Evolutionary conservation across 2,797 vertebrate genomes (phyloP).

Genomic region (Gymnocypris eckloni): DNA sequence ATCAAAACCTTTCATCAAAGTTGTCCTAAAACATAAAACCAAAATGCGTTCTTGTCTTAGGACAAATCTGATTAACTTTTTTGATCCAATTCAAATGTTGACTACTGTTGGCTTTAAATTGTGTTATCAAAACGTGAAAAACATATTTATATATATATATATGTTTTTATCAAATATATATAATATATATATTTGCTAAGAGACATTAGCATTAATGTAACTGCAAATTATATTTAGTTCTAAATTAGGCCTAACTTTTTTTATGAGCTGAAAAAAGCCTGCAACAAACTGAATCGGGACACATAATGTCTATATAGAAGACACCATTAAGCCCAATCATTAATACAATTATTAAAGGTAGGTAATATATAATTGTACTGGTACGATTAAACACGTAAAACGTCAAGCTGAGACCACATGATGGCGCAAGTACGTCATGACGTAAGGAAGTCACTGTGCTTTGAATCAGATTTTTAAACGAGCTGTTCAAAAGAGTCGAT

Average conservation of each 20-base stretch:
- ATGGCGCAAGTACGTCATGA: slow-evolving; percentile 1
- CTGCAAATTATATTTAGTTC: neutral
- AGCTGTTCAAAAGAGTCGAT: slow-evolving; percentile 22
- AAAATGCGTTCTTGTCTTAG: too few relatives aligned
- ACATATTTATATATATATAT: too few relatives aligned
- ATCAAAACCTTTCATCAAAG: too few relatives aligned
- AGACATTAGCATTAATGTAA: too few relatives aligned
- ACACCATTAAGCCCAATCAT: neutral
- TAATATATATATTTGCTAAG: neutral
- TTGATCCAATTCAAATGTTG: too few relatives aligned
- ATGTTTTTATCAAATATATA: too few relatives aligned
- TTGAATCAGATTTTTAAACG: neutral
- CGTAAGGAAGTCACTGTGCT: slow-evolving; percentile 5
- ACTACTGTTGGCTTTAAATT: too few relatives aligned
- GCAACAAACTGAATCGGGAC: neutral
- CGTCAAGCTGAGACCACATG: neutral
- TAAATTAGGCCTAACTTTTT: neutral
- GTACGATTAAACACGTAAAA: neutral
- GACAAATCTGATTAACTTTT: too few relatives aligned
- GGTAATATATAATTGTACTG: neutral
- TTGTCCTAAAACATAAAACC: too few relatives aligned
- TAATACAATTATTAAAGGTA: neutral
- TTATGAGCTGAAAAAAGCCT: too few relatives aligned
- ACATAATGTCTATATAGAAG: neutral
- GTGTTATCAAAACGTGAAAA: neutral